These are phyloP conservation scores for Chiridota heheva DNA, from an alignment of 35 echinoderm and acorn worm genomes.

Conservation along the genomic window DNA sequence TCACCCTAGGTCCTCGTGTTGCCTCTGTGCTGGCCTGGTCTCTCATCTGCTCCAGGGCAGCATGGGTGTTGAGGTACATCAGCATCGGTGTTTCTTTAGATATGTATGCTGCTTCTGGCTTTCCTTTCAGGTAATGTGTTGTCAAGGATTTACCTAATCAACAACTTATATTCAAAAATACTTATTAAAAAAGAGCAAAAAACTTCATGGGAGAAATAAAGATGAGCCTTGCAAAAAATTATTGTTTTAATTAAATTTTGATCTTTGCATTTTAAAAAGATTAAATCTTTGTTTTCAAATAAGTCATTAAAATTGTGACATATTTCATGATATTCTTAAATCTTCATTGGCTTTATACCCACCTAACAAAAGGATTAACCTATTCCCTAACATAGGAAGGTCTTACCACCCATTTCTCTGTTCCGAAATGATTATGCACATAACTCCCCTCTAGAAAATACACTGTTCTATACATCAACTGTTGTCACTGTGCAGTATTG, in stretches of 20 bases:
- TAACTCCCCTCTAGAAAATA: too few relatives aligned
- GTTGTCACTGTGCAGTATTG: too few relatives aligned
- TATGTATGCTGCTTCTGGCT: slow-evolving; percentile 89
- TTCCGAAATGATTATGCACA: too few relatives aligned
- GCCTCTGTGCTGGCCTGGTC: slow-evolving; percentile 87
- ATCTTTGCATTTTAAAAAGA: background rate
- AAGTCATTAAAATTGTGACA: too few relatives aligned
- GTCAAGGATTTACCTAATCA: slow-evolving; percentile 3
- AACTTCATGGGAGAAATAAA: background rate
- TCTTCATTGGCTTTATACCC: too few relatives aligned
- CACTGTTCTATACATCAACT: too few relatives aligned
- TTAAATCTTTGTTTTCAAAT: background rate
- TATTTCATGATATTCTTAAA: too few relatives aligned
- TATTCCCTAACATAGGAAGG: too few relatives aligned
- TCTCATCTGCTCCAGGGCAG: slow-evolving; percentile 96
- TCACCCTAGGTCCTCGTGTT: slow-evolving; percentile 87
- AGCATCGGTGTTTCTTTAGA: slow-evolving; percentile 95
- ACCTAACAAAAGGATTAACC: too few relatives aligned
- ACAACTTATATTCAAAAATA: background rate
- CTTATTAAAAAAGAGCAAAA: background rate
- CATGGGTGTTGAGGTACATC: slow-evolving; percentile 95
- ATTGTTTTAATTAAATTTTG: background rate
- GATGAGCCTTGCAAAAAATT: background rate
- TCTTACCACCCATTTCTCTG: too few relatives aligned
- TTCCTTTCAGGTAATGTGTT: slow-evolving; percentile 58